phyloP scores from a whole-genome alignment of 2,797 vertebrate species.

The Anabacerthia variegaticeps region DNA sequence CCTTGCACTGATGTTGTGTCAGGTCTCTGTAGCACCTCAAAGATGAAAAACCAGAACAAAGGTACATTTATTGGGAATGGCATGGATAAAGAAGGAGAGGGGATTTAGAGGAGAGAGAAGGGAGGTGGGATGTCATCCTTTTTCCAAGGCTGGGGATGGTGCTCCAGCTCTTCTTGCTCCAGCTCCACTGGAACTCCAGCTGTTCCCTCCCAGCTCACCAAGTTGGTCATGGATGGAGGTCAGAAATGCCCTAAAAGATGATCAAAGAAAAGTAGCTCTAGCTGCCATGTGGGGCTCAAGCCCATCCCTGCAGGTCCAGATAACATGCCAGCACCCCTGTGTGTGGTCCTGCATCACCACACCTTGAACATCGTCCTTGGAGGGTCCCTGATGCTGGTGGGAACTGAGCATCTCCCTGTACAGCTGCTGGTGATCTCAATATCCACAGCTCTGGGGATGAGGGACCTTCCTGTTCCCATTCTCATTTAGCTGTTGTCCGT shows the following conservation, averaged over 20 bases:
- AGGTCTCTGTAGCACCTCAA: neutral
- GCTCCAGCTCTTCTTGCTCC: neutral
- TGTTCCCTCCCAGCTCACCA: neutral
- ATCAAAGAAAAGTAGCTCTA: neutral
- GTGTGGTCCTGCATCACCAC: neutral
- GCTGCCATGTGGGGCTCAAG: rapidly evolving
- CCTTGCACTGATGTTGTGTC: neutral
- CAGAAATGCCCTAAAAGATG: neutral
- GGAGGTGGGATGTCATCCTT: neutral
- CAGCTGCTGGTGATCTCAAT: neutral
- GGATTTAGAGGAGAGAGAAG: neutral
- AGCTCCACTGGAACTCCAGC: neutral
- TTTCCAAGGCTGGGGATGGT: neutral
- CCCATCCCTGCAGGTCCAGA: rapidly evolving
- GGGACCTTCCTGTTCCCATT: neutral
- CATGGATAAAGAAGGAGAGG: rapidly evolving
- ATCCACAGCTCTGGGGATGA: neutral
- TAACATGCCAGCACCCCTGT: neutral
- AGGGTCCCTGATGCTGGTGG: neutral
- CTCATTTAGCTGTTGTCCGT: neutral
- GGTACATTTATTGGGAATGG: rapidly evolving
- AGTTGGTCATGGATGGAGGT: rapidly evolving
- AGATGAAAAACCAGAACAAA: neutral
- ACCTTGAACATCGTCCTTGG: neutral
- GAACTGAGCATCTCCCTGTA: neutral